Evolutionary conservation across 2,113 vertebrate genomes (phyloP), one percentile per base, ranked within the genome.

Genomic region (Tricholaema leucomelas): DNA sequence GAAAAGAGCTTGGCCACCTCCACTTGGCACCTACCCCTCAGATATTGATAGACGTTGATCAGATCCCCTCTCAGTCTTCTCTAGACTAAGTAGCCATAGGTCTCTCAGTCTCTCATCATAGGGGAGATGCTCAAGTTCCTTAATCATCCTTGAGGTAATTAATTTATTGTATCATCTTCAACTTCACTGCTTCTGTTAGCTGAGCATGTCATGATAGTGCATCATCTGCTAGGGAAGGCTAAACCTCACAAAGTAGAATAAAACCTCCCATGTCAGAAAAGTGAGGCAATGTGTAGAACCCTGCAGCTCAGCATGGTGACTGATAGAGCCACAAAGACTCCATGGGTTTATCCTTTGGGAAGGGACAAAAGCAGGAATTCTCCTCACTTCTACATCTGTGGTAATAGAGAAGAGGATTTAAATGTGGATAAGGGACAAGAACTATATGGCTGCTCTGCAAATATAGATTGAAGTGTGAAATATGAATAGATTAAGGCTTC

Each of bases 341-440:
- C 12, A 33, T 3, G 27, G 4, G 2, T 24, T 78, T 3, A 0
- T 27, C n/a, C 61, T 81, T 12, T 35, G 10, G 23, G 18, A 88
- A 11, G 16, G 20, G 28, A 36, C 59, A 78, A 40, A 75, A 75
- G 13, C 33, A 71, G 46, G 40, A 64, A 38, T 40, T 46, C 4
- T 65, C 36, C 46, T 85, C 1, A 12, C 81, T 81, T 74, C 52
- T 56, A 4, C 8, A 7, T 44, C 58, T 56, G 9, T 81, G 18
- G 72, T 63, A 95, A 56, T 38, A 87, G 85, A 81, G 12, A 71
- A 85, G 69, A 89, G 70, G 59, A 90, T 90, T 36, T 92, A 93
- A 59, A 20, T 79, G 33, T 20, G 9, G 52, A 5, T 52, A 63
- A 64, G 42, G 25, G 9, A 28, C 11, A 76, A 76, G 25, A 85